Evolutionary conservation across 2,888 invertebrate genomes (phyloP).

Genomic region (Tortrix viridana): DNA sequence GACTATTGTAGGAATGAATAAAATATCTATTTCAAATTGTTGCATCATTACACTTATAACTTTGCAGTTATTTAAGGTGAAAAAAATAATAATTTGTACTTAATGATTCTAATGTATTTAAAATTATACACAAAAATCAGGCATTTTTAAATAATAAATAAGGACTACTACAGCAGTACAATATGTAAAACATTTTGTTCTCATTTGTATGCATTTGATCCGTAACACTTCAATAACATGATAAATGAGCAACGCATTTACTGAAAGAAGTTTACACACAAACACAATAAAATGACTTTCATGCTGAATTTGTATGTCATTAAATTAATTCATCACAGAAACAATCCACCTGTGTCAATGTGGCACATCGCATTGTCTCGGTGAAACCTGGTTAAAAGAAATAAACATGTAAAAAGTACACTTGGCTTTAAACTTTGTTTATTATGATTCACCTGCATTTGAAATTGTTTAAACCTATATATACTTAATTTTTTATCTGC

Average conservation of each 20-base stretch:
- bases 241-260: conserved; percentile 18
- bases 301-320: conserved; percentile 40
- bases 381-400: conserved; percentile 30
- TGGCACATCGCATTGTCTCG: conserved; percentile 29
- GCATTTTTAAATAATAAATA: no score
- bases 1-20: no score
- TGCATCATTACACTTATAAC: no score
- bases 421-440: conserved; percentile 10
- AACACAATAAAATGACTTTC: conserved; percentile 39
- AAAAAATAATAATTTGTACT: no score
- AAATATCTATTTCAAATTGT: no score
- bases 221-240: not conserved
- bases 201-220: not conserved
- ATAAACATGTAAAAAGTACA: conserved; percentile 23
- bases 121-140: no score
- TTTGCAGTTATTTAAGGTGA: no score
- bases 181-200: not conserved
- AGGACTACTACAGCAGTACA: no score
- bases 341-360: conserved; percentile 40
- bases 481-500: conserved; percentile 11
- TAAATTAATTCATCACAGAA: conserved; percentile 40
- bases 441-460: conserved; percentile 24
- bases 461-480: conserved; percentile 7
- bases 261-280: conserved; percentile 12
- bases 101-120: no score